Evolutionary conservation across 2,797 vertebrate genomes (phyloP).

Genomic region (Parauchenoglanis punctatus): DNA sequence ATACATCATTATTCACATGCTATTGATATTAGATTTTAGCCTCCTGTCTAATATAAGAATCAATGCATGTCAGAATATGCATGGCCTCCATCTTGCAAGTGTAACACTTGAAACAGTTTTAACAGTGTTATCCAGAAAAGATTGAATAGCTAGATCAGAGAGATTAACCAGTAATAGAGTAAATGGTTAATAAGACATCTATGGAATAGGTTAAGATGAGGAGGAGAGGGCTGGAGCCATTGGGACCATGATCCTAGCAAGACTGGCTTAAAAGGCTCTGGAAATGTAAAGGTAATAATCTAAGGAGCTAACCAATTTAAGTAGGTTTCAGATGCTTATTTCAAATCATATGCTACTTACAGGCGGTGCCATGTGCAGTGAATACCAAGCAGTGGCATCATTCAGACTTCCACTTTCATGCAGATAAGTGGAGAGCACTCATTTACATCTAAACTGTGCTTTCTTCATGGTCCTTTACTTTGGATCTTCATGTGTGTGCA

Average conservation of each 20-base stretch:
- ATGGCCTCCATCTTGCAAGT: not conserved
- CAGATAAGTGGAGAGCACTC: constrained; percentile 19
- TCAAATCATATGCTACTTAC: constrained; percentile 13
- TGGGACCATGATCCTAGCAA: not conserved
- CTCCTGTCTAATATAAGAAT: too few species aligned
- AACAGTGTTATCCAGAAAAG: not conserved
- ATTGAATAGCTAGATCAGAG: too few species aligned
- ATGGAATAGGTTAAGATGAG: not conserved
- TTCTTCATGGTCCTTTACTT: constrained; percentile 1
- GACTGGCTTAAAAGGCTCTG: not conserved
- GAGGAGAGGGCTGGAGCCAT: not conserved
- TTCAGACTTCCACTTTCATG: constrained; percentile 24
- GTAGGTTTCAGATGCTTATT: constrained; percentile 13
- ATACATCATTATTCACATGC: too few species aligned
- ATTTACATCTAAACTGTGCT: constrained; percentile 41
- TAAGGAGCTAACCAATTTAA: not conserved
- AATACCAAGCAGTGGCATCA: constrained; percentile 36
- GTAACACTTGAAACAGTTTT: not conserved
- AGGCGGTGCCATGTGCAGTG: not conserved
- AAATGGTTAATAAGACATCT: not conserved
- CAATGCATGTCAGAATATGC: not conserved
- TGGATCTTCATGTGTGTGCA: constrained; percentile 24
- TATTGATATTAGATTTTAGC: too few species aligned
- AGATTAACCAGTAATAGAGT: not conserved
- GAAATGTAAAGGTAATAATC: not conserved